Percentiles rank a stretch among this genome's conserved stretches.
phyloP scores from a whole-genome alignment of 2,113 vertebrate genomes.

The Athene noctua region DNA sequence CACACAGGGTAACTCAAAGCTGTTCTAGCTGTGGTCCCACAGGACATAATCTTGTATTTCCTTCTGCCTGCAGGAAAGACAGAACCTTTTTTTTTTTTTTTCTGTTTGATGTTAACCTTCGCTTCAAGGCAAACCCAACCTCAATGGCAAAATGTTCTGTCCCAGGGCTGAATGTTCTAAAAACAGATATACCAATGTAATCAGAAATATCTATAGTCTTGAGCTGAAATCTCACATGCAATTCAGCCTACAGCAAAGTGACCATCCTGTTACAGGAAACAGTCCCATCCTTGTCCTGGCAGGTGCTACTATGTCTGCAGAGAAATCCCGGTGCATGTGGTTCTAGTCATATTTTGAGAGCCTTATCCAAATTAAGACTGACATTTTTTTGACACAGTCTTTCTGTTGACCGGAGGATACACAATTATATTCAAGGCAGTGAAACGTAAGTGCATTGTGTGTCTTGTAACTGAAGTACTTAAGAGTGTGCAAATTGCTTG shows the following conservation, averaged over 20 bases:
- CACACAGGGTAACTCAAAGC: background rate
- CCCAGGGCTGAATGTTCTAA: background rate
- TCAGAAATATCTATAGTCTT: background rate
- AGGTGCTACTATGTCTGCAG: background rate
- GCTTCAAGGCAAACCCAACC: background rate
- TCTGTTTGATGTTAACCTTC: background rate
- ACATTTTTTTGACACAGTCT: background rate
- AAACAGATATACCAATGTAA: background rate
- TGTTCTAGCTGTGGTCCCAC: too few relatives aligned
- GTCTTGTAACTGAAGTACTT: background rate
- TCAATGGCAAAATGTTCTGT: background rate
- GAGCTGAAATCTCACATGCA: background rate
- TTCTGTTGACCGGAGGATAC: background rate
- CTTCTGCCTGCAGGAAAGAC: background rate
- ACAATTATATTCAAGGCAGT: background rate
- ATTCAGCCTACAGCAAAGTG: background rate
- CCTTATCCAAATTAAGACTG: background rate
- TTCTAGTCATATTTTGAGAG: background rate
- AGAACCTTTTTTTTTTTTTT: background rate
- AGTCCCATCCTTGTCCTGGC: background rate
- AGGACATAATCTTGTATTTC: background rate
- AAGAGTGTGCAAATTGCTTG: background rate
- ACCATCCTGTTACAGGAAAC: background rate
- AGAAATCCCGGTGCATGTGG: background rate
- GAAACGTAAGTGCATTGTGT: rapidly evolving